These are phyloP conservation scores for Xiphorhynchus erythropygius DNA, from an alignment of 2,797 vertebrate species.

Conservation along the genomic window DNA sequence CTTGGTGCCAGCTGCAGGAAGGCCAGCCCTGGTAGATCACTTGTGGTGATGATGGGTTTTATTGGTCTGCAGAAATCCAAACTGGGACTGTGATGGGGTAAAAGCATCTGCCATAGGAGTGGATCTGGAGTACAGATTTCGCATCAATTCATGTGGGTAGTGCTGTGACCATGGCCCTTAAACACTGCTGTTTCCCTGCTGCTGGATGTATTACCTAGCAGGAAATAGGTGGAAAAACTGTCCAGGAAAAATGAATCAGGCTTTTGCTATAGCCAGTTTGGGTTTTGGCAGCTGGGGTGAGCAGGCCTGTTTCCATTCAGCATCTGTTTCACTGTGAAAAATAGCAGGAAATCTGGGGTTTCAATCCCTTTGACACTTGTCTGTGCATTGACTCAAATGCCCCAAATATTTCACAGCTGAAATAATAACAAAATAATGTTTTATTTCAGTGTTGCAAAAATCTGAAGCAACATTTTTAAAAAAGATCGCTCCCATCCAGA, in stretches of 20 bases:
- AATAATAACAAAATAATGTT: neutral
- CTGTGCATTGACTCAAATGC: neutral
- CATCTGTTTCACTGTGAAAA: neutral
- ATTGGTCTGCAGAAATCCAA: neutral
- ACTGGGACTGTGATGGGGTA: neutral
- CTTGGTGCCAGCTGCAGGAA: neutral
- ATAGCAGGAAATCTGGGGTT: constrained; percentile 31
- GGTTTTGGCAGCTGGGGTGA: neutral
- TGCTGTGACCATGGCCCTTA: neutral
- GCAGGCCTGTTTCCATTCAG: neutral
- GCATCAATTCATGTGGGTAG: fast-evolving
- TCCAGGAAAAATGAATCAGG: neutral
- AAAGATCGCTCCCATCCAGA: neutral
- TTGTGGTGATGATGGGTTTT: fast-evolving
- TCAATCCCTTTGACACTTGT: neutral
- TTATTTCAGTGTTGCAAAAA: neutral
- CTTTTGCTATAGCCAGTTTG: neutral
- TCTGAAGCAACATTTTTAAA: neutral
- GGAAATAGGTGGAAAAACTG: constrained; percentile 59
- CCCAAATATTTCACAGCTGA: neutral
- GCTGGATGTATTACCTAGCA: neutral
- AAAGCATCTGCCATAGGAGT: neutral
- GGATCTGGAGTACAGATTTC: neutral
- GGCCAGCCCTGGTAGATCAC: neutral
- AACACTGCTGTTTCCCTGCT: neutral